Percentiles rank a stretch among this genome's conserved stretches.
phyloP scores from a whole-genome alignment of 2,888 invertebrate species.

The Diploptera punctata region DNA sequence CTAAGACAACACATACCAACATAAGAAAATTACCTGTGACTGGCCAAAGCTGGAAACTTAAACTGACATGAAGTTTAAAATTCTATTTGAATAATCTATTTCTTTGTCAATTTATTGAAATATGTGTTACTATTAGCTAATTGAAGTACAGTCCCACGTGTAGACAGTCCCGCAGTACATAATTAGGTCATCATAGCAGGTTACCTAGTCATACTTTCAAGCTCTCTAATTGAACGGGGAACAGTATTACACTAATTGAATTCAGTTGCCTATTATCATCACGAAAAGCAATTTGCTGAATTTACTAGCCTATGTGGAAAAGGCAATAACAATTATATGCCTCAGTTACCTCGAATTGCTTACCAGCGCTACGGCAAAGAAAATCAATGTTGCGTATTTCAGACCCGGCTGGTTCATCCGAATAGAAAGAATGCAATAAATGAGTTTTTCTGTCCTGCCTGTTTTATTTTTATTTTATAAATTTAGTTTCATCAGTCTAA shows the following conservation, averaged over 20 bases:
- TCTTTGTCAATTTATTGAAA: no score
- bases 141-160: no score
- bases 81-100: no score
- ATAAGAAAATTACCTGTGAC: no score
- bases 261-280: constrained; percentile 1
- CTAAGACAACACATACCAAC: no score
- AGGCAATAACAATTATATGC: constrained; percentile 15
- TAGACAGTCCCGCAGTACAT: no score
- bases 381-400: constrained; percentile 3
- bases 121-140: no score
- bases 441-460: background rate
- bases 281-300: constrained; percentile 14
- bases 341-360: constrained; percentile 3
- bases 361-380: background rate
- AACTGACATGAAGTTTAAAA: no score
- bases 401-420: background rate
- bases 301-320: constrained; percentile 8
- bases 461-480: no score
- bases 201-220: constrained; percentile 10
- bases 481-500: no score
- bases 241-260: constrained; percentile 16
- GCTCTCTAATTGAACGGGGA: constrained; percentile 7
- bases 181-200: no score
- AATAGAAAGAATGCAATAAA: background rate
- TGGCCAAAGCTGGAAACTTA: no score